Evolutionary conservation across 2,888 invertebrate species (phyloP), one percentile per base, ranked within the genome.

Genomic region (Agapetus fuscipes): DNA sequence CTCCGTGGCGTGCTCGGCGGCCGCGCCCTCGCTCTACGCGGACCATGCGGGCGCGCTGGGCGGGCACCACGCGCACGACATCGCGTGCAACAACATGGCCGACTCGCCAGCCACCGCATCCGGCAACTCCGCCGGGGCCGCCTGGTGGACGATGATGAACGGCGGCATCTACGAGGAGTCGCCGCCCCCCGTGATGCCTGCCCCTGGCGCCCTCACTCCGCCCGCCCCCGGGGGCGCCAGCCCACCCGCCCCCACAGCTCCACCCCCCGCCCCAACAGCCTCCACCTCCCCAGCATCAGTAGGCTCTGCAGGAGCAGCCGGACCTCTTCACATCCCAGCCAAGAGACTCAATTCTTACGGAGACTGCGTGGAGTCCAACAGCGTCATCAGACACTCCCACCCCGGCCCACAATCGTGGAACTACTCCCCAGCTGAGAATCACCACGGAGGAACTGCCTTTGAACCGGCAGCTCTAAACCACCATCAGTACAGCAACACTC

Each of bases 311-410:
- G 76, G 80, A 64, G 76, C 82, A 43, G 78, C 80, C 45, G 86
- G 85, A 48, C 83, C 83, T 43, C 72, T 90, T 48, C 89, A 90
- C 71, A 89, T 90, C 66, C 90, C 89, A 50, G 89, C 89, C 56
- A 89, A 90, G 66, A 74, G 88, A 57, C 66, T 73, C 41, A 62
- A 54, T 47, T 71, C 64, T 52, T 81, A 71, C 58, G 74, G 48
- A 26, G 48, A 48, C 38, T 69, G 71, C 49, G 72, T 73, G 43
- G 76, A 75, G 55, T 75, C 78, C 35, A n/a, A n/a, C n/a, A 79
- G 83, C 30, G 85, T 85, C 55, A 84, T 84, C 55, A 70, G 84
- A 50, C 83, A 84, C 66, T 78, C 83, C 52, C 80, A 79, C 51
- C 80, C 79, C 51, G 64, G 60, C 46, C 61, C 62, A 51, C 77